Evolutionary conservation across 2,113 vertebrate genomes (phyloP).

Genomic region (Polypterus bichir): DNA sequence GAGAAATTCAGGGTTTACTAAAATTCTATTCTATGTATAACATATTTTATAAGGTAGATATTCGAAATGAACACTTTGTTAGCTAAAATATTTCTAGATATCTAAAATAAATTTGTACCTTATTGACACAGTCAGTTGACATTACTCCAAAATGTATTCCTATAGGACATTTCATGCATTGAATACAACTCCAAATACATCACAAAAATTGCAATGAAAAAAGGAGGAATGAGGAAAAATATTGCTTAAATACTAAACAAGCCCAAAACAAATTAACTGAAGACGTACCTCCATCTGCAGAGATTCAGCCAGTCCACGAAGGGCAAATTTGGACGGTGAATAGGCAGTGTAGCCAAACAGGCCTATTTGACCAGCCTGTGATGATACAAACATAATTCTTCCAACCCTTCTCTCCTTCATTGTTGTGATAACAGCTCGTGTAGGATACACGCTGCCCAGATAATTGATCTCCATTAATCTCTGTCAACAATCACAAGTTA

Average conservation of each 20-base stretch:
- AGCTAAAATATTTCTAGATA: too few relatives aligned
- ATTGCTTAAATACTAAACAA: not conserved
- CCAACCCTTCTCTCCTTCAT: constrained; percentile 95
- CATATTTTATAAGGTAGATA: too few relatives aligned
- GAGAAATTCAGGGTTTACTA: too few relatives aligned
- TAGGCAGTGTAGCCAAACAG: constrained; percentile 88
- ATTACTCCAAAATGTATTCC: too few relatives aligned
- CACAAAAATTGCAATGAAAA: not conserved
- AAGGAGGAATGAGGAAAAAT: not conserved
- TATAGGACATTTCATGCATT: too few relatives aligned
- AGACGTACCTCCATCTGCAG: constrained; percentile 90
- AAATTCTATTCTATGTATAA: too few relatives aligned
- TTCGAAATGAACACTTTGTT: too few relatives aligned
- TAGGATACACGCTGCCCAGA: constrained; percentile 88
- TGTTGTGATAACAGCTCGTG: constrained; percentile 75
- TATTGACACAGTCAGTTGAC: too few relatives aligned
- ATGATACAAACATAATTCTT: constrained; percentile 85
- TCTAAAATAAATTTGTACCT: too few relatives aligned
- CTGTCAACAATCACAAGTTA: constrained; percentile 36
- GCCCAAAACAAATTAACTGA: not conserved
- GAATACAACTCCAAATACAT: not conserved
- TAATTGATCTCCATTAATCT: constrained; percentile 90
- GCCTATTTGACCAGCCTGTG: constrained; percentile 86
- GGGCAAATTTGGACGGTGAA: constrained; percentile 85
- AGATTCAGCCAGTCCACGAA: constrained; percentile 84